phyloP scores from a whole-genome alignment of 2,797 vertebrate genomes.

The Poeciliopsis presidionis region DNA sequence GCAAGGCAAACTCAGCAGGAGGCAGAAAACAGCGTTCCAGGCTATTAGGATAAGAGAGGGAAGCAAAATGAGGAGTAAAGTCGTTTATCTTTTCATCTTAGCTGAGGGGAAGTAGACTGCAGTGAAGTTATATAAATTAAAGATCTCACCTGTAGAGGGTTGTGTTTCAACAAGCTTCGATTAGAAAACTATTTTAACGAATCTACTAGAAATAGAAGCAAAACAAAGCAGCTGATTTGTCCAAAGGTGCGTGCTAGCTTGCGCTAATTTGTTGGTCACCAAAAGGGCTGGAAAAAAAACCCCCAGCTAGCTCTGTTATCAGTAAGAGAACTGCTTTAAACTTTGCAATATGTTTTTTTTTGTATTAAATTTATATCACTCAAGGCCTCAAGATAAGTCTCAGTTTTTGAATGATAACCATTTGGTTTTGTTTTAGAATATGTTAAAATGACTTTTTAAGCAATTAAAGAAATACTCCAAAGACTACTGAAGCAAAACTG shows the following conservation, averaged over 20 bases:
- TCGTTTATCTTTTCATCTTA: conserved; percentile 46
- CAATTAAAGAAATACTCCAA: background rate
- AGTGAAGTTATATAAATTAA: conserved; percentile 28
- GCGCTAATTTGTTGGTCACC: background rate
- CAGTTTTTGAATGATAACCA: background rate
- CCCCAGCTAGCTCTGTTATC: too few relatives aligned
- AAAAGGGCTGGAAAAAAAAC: too few relatives aligned
- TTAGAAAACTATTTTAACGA: too few relatives aligned
- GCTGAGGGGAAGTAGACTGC: conserved; percentile 27
- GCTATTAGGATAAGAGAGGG: conserved; percentile 40
- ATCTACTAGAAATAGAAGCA: background rate
- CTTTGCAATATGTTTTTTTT: too few relatives aligned
- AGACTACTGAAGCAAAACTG: background rate
- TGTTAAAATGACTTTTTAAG: background rate
- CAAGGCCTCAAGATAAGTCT: background rate
- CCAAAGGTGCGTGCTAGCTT: background rate
- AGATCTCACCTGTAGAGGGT: conserved; percentile 17
- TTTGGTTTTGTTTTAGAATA: background rate
- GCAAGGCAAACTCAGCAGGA: conserved; percentile 59
- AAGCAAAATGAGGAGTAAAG: conserved; percentile 58
- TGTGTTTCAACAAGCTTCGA: conserved; percentile 32
- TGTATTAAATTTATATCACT: too few relatives aligned
- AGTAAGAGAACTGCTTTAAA: too few relatives aligned
- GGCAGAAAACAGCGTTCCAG: conserved; percentile 50
- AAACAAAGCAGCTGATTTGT: background rate